These are phyloP conservation scores for Periparus ater DNA, from an alignment of 2,797 vertebrate genomes.

Conservation along the genomic window DNA sequence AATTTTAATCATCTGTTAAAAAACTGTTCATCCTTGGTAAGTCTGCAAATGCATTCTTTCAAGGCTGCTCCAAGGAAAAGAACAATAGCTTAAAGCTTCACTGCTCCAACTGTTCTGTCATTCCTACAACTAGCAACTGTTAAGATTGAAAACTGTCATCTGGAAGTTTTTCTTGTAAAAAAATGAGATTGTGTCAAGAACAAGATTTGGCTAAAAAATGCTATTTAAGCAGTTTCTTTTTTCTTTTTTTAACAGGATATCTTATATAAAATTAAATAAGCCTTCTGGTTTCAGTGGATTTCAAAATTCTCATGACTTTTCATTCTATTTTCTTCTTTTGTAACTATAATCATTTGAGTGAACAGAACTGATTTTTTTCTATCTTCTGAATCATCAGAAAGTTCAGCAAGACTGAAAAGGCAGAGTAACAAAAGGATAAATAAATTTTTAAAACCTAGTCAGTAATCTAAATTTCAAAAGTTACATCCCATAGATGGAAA, in stretches of 20 bases:
- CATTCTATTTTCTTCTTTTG: not conserved
- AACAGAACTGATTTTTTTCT: not conserved
- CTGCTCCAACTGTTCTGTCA: conserved; percentile 23
- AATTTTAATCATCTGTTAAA: not conserved
- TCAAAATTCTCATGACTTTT: not conserved
- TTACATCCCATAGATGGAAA: not conserved
- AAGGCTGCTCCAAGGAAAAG: conserved; percentile 6
- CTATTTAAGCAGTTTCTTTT: not conserved
- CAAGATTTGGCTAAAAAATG: not conserved
- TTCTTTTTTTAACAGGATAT: not conserved
- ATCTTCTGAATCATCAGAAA: not conserved
- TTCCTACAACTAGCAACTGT: not conserved
- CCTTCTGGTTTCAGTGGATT: not conserved
- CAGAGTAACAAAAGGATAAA: not conserved
- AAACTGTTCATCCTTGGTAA: not conserved
- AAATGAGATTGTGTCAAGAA: not conserved
- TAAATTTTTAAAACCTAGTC: not conserved
- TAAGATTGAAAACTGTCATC: not conserved
- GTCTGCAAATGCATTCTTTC: not conserved
- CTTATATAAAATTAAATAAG: not conserved
- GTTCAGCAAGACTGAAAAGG: not conserved
- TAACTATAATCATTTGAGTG: not conserved
- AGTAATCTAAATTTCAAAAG: not conserved
- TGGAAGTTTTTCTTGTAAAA: not conserved
- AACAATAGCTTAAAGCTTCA: conserved; percentile 17